Percentiles rank a stretch among this genome's conserved stretches.
These are phyloP conservation scores for Lithobates pipiens DNA, from an alignment of 2,797 vertebrate species.

Conservation along the genomic window DNA sequence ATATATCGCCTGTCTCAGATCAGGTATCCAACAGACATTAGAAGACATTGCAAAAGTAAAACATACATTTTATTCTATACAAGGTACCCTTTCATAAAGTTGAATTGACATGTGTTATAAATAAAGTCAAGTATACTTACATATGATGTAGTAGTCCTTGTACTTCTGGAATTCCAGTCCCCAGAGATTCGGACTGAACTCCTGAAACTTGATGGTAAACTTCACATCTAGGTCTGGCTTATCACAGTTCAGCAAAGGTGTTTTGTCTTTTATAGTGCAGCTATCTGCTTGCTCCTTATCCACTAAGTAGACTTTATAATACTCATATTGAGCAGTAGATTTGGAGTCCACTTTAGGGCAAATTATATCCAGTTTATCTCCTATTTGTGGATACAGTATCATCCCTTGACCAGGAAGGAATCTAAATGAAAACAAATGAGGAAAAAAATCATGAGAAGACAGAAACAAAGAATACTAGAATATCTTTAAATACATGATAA, in stretches of 20 bases:
- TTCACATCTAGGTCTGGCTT: slow-evolving; percentile 98
- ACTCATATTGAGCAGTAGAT: slow-evolving; percentile 88
- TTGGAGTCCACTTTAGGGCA: slow-evolving; percentile 95
- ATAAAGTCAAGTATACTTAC: slow-evolving; percentile 84
- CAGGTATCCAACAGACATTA: slow-evolving; percentile 26
- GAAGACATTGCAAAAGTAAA: slow-evolving; percentile 9
- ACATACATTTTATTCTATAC: slow-evolving; percentile 4
- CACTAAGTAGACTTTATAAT: slow-evolving; percentile 98
- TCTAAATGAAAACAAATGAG: slow-evolving; percentile 76
- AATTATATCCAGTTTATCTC: slow-evolving; percentile 99
- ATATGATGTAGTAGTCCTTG: slow-evolving; percentile 98
- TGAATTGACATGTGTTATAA: slow-evolving; percentile 1
- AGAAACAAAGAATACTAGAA: not conserved
- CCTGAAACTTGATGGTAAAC: slow-evolving; percentile 99
- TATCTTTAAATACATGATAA: not conserved
- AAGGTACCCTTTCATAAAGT: not conserved
- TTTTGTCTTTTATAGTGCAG: slow-evolving; percentile 95
- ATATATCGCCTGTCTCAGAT: slow-evolving; percentile 4
- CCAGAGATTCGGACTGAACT: slow-evolving; percentile 79
- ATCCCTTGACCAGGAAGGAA: slow-evolving; percentile 95
- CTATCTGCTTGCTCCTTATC: slow-evolving; percentile 94
- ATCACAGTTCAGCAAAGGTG: slow-evolving; percentile 95
- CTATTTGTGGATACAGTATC: slow-evolving; percentile 96
- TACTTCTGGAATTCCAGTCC: slow-evolving; percentile 97
- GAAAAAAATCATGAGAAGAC: not conserved